These are phyloP conservation scores for Tretioscincus oriximinensis DNA, from an alignment of 2,113 vertebrate species.

Conservation along the genomic window DNA sequence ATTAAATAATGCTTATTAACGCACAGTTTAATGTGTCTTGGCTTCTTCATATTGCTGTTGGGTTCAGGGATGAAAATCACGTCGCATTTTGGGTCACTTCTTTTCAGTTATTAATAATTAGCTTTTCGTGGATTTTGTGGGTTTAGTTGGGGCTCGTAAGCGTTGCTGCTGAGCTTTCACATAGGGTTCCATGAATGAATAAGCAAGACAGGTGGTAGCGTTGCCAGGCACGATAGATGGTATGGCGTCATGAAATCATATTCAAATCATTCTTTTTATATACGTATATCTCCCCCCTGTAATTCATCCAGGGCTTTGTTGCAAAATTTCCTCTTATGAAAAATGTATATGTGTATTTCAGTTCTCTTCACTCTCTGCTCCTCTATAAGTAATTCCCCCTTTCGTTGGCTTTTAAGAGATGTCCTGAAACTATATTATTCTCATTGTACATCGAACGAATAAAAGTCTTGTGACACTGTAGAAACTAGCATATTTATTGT, in stretches of 20 bases:
- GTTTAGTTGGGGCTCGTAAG: slow-evolving; percentile 45
- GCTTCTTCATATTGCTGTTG: slow-evolving; percentile 32
- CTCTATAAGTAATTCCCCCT: slow-evolving; percentile 36
- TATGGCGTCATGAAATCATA: slow-evolving; percentile 65
- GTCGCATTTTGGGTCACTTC: slow-evolving; percentile 34
- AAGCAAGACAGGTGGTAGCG: slow-evolving; percentile 65
- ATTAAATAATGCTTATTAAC: slow-evolving; percentile 78
- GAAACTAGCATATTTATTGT: not conserved
- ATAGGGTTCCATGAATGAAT: slow-evolving; percentile 55
- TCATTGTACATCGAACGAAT: not conserved
- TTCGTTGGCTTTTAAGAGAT: slow-evolving; percentile 34
- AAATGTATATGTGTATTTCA: slow-evolving; percentile 31
- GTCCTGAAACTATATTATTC: not conserved
- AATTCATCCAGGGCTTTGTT: slow-evolving; percentile 64
- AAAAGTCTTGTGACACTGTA: not conserved
- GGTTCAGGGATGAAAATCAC: slow-evolving; percentile 47
- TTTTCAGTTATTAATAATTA: slow-evolving; percentile 65
- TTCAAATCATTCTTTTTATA: slow-evolving; percentile 60
- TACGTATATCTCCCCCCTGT: slow-evolving; percentile 24
- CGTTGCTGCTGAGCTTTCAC: slow-evolving; percentile 48
- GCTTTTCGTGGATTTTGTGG: slow-evolving; percentile 61
- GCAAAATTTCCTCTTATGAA: slow-evolving; percentile 51
- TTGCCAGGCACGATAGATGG: slow-evolving; percentile 65
- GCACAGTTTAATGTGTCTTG: slow-evolving; percentile 61
- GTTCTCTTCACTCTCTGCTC: not conserved